Evolutionary conservation across 1,140 invertebrate genomes (phyloP), one percentile per base, ranked within the genome.

Genomic region (Brachionus rubens): DNA sequence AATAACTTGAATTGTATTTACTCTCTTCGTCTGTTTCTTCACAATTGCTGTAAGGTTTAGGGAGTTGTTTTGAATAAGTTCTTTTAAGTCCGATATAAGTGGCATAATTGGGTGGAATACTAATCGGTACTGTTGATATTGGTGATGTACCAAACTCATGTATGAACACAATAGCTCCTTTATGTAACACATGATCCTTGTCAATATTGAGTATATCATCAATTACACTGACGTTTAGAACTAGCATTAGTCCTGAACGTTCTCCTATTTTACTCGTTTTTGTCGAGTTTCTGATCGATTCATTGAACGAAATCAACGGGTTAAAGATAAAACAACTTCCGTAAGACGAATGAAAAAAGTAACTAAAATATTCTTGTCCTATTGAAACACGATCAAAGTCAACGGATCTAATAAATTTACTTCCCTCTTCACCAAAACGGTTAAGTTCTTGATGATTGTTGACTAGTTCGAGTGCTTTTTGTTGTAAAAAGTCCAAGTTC

Each of bases 31-130:
- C 47, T 16, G 47, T 70, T 12, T 47, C 16, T 46, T 47, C 47
- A 36, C 65, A 70, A 10, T 70, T 40, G 16, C 14, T 47, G 21
- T 70, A 70, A 3, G 65, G 65, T 19, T 70, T 70, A 28, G 40
- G 40, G 14, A 46, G 6, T 46, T 30, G 21, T 30, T 43, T 70
- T 70, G 19, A 14, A 19, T 46, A 70, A 28, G 36, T 40, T n/a
- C 65, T n/a, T 6, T 26, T 19, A n/a, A 70, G n/a, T 26, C 36
- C 16, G 21, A 70, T 70, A 70, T 46, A 28, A 16, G 65, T 70
- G 19, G 33, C 54, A 16, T 33, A 59, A 16, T n/a, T n/a, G 12
- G 36, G 28, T 5, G 28, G 14, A n/a, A 33, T 30, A 28, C 19
- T 59, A 7, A 59, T n/a, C 33, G 19, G 19, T 1, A 33, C 19